Conservation (phyloP, 2,797 vertebrate genomes). For the Petrocephalus schoutedeni region DNA sequence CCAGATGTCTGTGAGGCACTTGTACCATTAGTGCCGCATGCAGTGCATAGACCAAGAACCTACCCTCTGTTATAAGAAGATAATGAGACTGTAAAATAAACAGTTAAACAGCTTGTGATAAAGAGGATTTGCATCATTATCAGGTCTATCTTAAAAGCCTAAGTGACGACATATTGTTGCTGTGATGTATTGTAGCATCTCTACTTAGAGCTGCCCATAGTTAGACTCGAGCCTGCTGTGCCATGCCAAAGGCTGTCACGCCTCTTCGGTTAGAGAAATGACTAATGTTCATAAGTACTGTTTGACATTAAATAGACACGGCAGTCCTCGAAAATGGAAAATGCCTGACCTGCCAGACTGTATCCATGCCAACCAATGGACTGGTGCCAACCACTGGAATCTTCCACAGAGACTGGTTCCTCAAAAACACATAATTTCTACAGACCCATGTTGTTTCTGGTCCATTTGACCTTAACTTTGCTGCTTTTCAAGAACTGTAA, state of each 20-base stretch:
- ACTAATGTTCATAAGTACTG: background rate
- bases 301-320: conserved; percentile 4
- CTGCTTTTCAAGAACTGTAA: background rate
- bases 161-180: background rate
- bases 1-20: background rate
- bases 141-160: background rate
- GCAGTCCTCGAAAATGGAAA: background rate
- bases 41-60: background rate
- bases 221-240: background rate
- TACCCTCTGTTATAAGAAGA: background rate
- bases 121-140: background rate
- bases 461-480: background rate
- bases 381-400: background rate
- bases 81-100: background rate
- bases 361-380: background rate
- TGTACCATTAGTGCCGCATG: background rate
- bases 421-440: background rate
- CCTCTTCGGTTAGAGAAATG: background rate
- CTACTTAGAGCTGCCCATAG: background rate
- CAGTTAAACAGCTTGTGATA: background rate
- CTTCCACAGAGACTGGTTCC: background rate
- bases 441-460: background rate
- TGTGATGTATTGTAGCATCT: background rate
- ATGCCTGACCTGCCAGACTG: background rate
- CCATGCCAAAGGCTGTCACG: background rate